A percentile compares a stretch with the other conserved stretches of the same genome.
Evolutionary conservation across 2,113 vertebrate species (phyloP).

Genomic region (Malurus elegans): DNA sequence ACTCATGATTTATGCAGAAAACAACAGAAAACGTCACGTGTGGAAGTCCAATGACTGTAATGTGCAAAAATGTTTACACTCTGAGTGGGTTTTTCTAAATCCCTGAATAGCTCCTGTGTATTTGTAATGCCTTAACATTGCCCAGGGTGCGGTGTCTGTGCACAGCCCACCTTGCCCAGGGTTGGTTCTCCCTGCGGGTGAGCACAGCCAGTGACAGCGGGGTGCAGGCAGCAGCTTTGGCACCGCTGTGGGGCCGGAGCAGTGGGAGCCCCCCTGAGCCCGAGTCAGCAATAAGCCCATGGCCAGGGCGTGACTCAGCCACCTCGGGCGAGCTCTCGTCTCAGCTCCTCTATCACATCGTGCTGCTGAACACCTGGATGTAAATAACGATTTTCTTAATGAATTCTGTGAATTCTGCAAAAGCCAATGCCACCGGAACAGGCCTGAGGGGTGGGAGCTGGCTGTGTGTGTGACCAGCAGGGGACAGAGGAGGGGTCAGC

Average conservation of each 20-base stretch:
- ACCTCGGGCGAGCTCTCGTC: not conserved
- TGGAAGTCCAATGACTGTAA: not conserved
- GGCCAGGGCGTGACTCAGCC: slow-evolving; percentile 17
- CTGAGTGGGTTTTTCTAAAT: not conserved
- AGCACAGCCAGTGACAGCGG: not conserved
- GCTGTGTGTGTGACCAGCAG: not conserved
- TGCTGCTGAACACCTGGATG: slow-evolving; percentile 52
- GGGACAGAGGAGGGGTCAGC: not conserved
- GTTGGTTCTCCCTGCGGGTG: not conserved
- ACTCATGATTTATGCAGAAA: slow-evolving; percentile 53
- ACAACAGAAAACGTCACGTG: not conserved
- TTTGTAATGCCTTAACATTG: slow-evolving; percentile 26
- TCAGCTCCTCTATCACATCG: slow-evolving; percentile 21
- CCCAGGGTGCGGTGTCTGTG: not conserved
- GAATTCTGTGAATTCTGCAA: slow-evolving; percentile 79
- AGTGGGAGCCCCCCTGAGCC: not conserved
- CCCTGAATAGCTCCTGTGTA: not conserved
- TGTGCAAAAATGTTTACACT: slow-evolving; percentile 7
- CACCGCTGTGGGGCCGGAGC: not conserved
- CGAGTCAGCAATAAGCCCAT: slow-evolving; percentile 67
- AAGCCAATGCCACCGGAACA: not conserved
- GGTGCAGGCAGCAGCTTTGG: not conserved
- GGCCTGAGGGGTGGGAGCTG: not conserved
- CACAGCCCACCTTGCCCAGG: not conserved
- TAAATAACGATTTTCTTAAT: slow-evolving; percentile 62